Evolutionary conservation across 2,888 invertebrate species (phyloP).

Genomic region (Apeira syringaria): DNA sequence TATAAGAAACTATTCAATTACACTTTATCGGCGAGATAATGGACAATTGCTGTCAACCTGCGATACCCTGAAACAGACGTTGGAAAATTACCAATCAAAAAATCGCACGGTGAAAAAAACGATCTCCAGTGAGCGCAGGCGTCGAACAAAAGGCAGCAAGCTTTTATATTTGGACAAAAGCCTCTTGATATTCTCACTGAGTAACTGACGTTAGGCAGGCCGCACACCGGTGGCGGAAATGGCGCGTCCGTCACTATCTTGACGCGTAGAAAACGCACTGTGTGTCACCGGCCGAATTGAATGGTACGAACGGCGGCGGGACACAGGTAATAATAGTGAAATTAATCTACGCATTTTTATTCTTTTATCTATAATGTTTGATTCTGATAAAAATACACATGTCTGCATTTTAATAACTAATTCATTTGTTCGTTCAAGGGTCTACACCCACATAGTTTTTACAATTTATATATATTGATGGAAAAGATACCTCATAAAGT

Average conservation of each 20-base stretch:
- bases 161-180: slow-evolving; percentile 62
- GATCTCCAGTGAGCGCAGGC: slow-evolving; percentile 1
- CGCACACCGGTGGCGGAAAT: slow-evolving; percentile 54
- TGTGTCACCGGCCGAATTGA: slow-evolving; percentile 26
- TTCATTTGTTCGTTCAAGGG: too few species aligned
- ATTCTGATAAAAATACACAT: too few species aligned
- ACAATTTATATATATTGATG: too few species aligned
- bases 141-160: slow-evolving; percentile 45
- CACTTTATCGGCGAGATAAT: too few species aligned
- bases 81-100: slow-evolving; percentile 12
- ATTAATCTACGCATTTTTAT: too few species aligned
- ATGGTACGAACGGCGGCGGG: slow-evolving; percentile 3
- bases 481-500: too few species aligned
- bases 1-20: too few species aligned
- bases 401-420: too few species aligned
- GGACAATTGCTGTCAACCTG: too few species aligned
- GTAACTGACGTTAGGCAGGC: slow-evolving; percentile 48
- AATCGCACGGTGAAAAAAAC: slow-evolving; percentile 25
- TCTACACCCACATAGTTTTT: too few species aligned
- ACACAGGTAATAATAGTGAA: too few species aligned
- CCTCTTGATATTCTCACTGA: slow-evolving; percentile 47
- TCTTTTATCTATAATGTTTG: too few species aligned
- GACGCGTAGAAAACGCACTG: slow-evolving; percentile 29
- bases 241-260: slow-evolving; percentile 59
- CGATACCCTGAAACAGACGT: slow-evolving; percentile 15